Evolutionary conservation across 2,797 vertebrate species (phyloP), one percentile per base, ranked within the genome.

Genomic region (Centropyge bicolor): DNA sequence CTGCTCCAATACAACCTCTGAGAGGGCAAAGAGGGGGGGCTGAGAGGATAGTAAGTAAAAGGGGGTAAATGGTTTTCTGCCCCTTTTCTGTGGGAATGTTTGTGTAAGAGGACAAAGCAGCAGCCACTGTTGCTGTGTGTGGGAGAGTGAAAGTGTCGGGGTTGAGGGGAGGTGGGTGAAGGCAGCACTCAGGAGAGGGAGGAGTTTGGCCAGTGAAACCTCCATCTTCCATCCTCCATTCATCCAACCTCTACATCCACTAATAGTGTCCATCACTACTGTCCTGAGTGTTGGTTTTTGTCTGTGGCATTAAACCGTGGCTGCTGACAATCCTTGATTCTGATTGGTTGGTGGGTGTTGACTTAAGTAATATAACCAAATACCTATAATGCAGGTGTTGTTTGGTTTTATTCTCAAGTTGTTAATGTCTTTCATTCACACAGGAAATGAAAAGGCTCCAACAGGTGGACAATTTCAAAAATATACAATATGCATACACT

Each of bases 41-140:
- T 5, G 55, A 59, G 86, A 62, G 80, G 81, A 64, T 86, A 86
- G 89, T 85, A 75, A 88, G 90, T 87, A 90, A 93, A 91, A 86
- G 82, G 84, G 86, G 90, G 88, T 92, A 92, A 94, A 93, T 89
- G 88, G 87, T 91, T 92, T 93, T 90, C 84, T 85, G 80, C 80
- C 85, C 81, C 72, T 89, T 92, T 90, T 90, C 87, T 93, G 90
- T 94, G 93, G 92, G 93, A 94, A 93, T 94, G 92, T 93, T 94
- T 94, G 92, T 90, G 91, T 89, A 93, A 92, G 90, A 79, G 84
- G 83, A 93, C 92, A 94, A 93, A 91, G 86, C 88, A 74, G 80
- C 76, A 83, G 84, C 83, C 89, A 85, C 91, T 88, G 92, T 83
- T 85, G 86, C 79, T 92, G 91, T 90, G 92, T 89, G 91, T 86